Evolutionary conservation across 2,113 vertebrate species (phyloP).

Genomic region (Amphiprion ocellaris): DNA sequence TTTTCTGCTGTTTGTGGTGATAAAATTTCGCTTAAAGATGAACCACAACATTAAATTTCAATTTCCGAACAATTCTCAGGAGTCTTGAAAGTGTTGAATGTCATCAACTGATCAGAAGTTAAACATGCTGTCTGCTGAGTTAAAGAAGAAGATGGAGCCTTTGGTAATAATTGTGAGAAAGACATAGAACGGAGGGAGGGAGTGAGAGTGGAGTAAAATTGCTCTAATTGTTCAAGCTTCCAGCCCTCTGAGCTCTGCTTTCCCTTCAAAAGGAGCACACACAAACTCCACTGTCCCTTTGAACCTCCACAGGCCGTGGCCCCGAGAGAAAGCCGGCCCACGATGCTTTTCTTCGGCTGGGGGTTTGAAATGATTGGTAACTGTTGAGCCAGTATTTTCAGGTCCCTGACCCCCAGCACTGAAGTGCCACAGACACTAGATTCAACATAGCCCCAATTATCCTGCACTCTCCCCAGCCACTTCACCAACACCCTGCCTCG

Average conservation of each 20-base stretch:
- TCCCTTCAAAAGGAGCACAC: constrained; percentile 79
- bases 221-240: constrained; percentile 92
- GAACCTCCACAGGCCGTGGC: constrained; percentile 89
- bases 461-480: constrained; percentile 83
- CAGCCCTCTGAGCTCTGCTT: constrained; percentile 89
- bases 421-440: constrained; percentile 92
- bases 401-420: constrained; percentile 89
- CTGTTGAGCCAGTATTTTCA: constrained; percentile 90
- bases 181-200: constrained; percentile 1
- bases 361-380: constrained; percentile 94
- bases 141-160: constrained; percentile 21
- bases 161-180: constrained; percentile 7
- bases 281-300: constrained; percentile 85
- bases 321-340: constrained; percentile 78
- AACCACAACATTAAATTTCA: constrained; percentile 59
- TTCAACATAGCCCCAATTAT: constrained; percentile 96
- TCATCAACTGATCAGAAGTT: constrained; percentile 22
- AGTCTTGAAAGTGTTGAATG: background rate
- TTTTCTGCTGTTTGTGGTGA: constrained; percentile 61
- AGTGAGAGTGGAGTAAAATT: constrained; percentile 82
- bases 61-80: constrained; percentile 53
- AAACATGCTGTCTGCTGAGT: constrained; percentile 44
- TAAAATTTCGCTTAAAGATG: constrained; percentile 67
- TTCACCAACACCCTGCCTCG: constrained; percentile 32
- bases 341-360: constrained; percentile 82